Conservation (phyloP, 2,797 vertebrate genomes). For the Rachycentron canadum region DNA sequence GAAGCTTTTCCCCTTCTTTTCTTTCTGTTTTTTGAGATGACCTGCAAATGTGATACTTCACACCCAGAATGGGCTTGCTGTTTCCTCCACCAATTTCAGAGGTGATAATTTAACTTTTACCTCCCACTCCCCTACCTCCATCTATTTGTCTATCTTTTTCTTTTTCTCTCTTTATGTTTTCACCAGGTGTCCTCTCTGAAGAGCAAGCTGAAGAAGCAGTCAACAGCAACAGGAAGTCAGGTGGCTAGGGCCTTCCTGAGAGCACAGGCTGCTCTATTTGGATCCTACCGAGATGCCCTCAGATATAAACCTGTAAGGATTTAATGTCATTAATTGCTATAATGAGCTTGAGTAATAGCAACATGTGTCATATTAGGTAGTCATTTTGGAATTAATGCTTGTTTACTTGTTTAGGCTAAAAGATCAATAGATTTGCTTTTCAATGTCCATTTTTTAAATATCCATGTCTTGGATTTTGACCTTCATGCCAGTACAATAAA, state of each 20-base stretch:
- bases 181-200: conserved; percentile 95
- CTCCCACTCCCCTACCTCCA: conserved; percentile 38
- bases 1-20: conserved; percentile 82
- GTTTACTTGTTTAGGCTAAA: background rate
- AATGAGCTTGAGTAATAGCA: background rate
- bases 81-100: conserved; percentile 93
- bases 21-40: conserved; percentile 86
- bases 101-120: conserved; percentile 95
- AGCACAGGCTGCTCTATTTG: conserved; percentile 95
- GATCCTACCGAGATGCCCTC: conserved; percentile 96
- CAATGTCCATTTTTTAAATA: background rate
- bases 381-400: background rate
- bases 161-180: conserved; percentile 47
- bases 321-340: background rate
- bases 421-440: background rate
- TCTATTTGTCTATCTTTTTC: conserved; percentile 32
- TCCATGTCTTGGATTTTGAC: background rate
- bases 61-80: conserved; percentile 92
- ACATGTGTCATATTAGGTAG: background rate
- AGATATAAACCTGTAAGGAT: conserved; percentile 96
- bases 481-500: background rate
- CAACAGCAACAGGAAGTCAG: conserved; percentile 94
- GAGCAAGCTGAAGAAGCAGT: conserved; percentile 99
- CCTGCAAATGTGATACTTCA: conserved; percentile 93
- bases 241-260: conserved; percentile 94